Evolutionary conservation across 2,113 vertebrate genomes (phyloP).

Genomic region (Antennarius striatus): DNA sequence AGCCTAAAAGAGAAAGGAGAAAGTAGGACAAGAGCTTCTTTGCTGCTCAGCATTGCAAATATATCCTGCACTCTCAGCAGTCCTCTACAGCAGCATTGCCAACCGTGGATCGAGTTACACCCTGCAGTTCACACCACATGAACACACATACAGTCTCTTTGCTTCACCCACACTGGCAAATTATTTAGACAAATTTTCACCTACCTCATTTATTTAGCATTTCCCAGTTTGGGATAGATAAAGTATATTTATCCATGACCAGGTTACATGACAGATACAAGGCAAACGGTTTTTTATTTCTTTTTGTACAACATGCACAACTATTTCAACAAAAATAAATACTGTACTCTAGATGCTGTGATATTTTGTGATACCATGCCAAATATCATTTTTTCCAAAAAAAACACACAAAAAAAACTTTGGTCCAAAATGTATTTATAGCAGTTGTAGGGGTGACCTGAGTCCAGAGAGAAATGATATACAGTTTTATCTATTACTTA

Average conservation of each 20-base stretch:
- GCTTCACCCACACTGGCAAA: slow-evolving; percentile 11
- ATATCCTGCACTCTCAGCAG: slow-evolving; percentile 68
- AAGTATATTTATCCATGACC: not conserved
- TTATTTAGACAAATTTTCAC: not conserved
- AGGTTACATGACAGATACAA: slow-evolving; percentile 8
- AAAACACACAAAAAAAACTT: too few species aligned
- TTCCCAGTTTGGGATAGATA: not conserved
- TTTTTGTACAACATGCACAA: slow-evolving; percentile 13
- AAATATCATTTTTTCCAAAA: not conserved
- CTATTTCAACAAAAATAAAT: not conserved
- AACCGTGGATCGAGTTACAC: slow-evolving; percentile 63
- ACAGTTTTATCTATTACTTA: slow-evolving; percentile 13
- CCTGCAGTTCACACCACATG: slow-evolving; percentile 15
- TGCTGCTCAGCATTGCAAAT: slow-evolving; percentile 60
- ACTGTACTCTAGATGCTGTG: not conserved
- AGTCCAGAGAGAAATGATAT: slow-evolving; percentile 52
- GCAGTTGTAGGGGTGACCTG: slow-evolving; percentile 71
- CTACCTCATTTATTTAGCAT: not conserved
- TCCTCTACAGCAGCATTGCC: slow-evolving; percentile 35
- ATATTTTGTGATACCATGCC: slow-evolving; percentile 8
- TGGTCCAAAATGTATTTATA: slow-evolving; percentile 1
- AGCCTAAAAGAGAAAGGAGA: slow-evolving; percentile 23
- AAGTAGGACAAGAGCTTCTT: slow-evolving; percentile 57
- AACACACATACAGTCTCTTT: slow-evolving; percentile 19
- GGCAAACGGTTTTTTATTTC: slow-evolving; percentile 12